Base-by-base conservation (phyloP, 2,888 invertebrate species). In the Capitulum mitella region DNA sequence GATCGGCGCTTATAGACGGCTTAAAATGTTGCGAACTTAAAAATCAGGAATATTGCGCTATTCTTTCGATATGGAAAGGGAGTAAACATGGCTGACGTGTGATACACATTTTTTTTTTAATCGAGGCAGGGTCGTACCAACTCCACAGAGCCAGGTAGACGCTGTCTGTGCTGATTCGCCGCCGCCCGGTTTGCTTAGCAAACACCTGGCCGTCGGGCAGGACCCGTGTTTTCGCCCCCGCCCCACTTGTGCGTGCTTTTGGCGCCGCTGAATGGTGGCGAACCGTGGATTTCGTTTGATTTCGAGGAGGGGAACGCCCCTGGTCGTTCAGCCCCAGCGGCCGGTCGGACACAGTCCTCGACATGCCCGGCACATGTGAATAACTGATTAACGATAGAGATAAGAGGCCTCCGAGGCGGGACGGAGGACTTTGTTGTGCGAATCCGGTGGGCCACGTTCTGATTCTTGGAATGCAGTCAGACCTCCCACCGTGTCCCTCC, bases 371-470 rank as follows among this genome's bases (percentile, higher is more conserved):
- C 64, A 64, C 64, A 64, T 64, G 64, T 64, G 34, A 64, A 64
- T 64, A 64, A 64, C 64, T 64, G 64, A 64, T 64, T 64, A 64
- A 64, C 64, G 34, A 64, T 14, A 32, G 12, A 12, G 64, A 64
- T 64, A 64, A 64, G 34, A 34, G 64, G 16, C 34, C 19, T 34
- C 34, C 34, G 34, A 34, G 64, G 19, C 19, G 64, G 32, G 58
- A 29, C 61, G 22, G 19, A 64, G 64, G 64, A 64, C 64, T 64
- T 64, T 64, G 64, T 64, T 64, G 64, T 64, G 64, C 64, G 64
- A 64, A 64, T 64, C 64, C 19, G 64, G 19, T 29, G 64, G 34
- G 29, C 34, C 34, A 58, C 58, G 29, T 64, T 34, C 64, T 29
- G 64, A 64, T 34, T 64, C 34, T 34, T 16, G 64, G 64, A 64